phyloP scores from a whole-genome alignment of 2,797 vertebrate species.

The Acrossocheilus fasciatus region DNA sequence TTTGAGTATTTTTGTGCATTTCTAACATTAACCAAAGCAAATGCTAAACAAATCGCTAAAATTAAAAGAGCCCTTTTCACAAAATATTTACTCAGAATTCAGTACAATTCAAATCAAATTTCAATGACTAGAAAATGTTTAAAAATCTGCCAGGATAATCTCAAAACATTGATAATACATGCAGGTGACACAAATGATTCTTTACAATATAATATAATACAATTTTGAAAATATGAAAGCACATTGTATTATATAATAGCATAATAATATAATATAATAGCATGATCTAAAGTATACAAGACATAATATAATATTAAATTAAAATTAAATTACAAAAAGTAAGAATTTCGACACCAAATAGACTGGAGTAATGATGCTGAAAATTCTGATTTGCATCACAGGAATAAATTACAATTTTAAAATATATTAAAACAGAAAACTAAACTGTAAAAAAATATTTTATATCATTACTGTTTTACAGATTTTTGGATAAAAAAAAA shows the following conservation, averaged over 20 bases:
- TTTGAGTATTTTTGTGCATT: not conserved
- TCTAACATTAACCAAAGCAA: not conserved
- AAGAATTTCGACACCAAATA: not conserved
- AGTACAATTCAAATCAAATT: not conserved
- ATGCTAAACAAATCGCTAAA: not conserved
- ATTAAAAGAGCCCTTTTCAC: not conserved
- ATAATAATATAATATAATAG: not conserved
- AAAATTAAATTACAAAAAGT: not conserved
- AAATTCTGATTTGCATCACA: not conserved
- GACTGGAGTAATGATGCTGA: not conserved
- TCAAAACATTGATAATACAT: not conserved
- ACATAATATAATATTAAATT: not conserved
- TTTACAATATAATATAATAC: no score
- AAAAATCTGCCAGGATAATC: not conserved
- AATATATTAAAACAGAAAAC: not conserved
- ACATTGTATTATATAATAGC: not conserved
- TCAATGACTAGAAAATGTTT: not conserved
- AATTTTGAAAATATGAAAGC: not conserved
- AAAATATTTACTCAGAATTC: not conserved
- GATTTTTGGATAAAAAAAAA: not conserved
- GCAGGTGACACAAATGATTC: no score
- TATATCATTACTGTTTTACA: no score
- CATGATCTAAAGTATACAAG: not conserved
- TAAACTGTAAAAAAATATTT: not conserved
- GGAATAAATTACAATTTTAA: not conserved